Conservation (phyloP, 2,888 invertebrate species). For the Zaprionus lineosus region DNA sequence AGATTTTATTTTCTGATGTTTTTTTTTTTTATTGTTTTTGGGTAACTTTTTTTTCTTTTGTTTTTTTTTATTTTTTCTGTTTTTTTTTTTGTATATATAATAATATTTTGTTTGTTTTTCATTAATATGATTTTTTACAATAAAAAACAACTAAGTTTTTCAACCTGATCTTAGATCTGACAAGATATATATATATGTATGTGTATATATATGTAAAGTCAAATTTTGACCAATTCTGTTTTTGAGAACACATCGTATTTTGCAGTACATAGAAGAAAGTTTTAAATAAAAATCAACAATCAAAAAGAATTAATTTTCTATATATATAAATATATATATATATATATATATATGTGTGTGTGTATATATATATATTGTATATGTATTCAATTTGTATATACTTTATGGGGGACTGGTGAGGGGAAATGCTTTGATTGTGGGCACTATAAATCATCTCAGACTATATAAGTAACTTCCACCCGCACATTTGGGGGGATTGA, state of each 20-base stretch:
- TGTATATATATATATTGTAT: too few relatives aligned
- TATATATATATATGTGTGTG: not conserved
- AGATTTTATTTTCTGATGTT: constrained; percentile 9
- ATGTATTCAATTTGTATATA: too few relatives aligned
- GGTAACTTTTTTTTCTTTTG: constrained; percentile 1
- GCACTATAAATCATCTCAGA: constrained; percentile 9
- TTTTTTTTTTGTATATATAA: constrained; percentile 1
- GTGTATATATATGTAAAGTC: too few relatives aligned
- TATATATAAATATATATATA: not conserved
- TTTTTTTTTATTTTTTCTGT: constrained; percentile 3
- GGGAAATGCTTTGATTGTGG: constrained; percentile 33
- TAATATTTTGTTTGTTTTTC: constrained; percentile 5
- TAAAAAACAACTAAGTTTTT: constrained; percentile 52
- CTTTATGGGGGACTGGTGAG: constrained; percentile 15
- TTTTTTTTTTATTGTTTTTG: constrained; percentile 17
- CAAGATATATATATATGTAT: constrained; percentile 35
- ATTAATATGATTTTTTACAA: too few relatives aligned
- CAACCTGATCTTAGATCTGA: constrained; percentile 55
- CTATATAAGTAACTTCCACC: constrained; percentile 1
- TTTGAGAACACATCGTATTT: constrained; percentile 71
- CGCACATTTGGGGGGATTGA: not conserved
- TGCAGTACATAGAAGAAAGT: constrained; percentile 49
- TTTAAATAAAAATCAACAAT: constrained; percentile 27
- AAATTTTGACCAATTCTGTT: constrained; percentile 68
- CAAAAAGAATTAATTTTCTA: constrained; percentile 9